These are phyloP conservation scores for Calosoma granatense DNA, from an alignment of 1,140 invertebrate genomes.

Conservation along the genomic window DNA sequence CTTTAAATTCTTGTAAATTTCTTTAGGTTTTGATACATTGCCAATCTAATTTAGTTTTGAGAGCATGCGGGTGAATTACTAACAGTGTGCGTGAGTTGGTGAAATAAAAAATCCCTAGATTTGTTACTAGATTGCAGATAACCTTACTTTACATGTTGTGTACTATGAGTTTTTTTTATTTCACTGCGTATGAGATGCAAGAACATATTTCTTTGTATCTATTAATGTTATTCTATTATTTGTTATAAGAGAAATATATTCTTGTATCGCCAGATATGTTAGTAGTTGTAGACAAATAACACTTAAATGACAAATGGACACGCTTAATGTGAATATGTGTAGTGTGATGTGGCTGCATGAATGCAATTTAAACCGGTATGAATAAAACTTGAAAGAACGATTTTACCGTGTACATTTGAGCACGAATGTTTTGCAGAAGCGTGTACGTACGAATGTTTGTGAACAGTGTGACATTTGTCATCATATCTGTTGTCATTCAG, in stretches of 20 bases:
- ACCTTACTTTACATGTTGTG: no score
- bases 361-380: neutral
- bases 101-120: constrained; percentile 4
- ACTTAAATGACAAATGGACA: neutral
- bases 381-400: neutral
- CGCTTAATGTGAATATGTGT: neutral
- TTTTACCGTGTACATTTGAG: neutral
- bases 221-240: no score
- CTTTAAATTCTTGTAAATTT: neutral
- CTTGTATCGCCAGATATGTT: no score
- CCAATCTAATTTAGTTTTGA: constrained; percentile 6
- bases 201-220: no score
- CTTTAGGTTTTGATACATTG: neutral
- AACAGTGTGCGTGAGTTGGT: neutral
- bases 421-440: no score
- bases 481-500: neutral
- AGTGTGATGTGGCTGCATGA: neutral
- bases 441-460: no score
- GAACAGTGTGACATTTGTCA: constrained; percentile 4
- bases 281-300: no score
- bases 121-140: no score
- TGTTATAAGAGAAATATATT: no score
- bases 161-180: neutral
- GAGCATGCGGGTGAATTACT: constrained; percentile 3
- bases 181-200: neutral